Percentiles rank a stretch among this genome's conserved stretches.
Evolutionary conservation across 2,888 invertebrate species (phyloP).

Genomic region (Ornithoptera alexandrae): DNA sequence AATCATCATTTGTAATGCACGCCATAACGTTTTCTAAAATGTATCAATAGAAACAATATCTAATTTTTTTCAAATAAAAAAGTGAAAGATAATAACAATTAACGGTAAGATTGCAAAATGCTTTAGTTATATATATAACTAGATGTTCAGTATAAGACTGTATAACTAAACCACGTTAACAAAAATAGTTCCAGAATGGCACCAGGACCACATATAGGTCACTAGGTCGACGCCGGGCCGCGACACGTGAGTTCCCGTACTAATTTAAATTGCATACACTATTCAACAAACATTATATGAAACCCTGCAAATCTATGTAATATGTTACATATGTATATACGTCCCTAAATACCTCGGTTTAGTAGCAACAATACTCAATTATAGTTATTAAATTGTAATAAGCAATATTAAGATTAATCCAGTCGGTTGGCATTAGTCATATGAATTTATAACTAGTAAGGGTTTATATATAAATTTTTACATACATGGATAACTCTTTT

Average conservation of each 20-base stretch:
- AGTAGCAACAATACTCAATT: too few relatives aligned
- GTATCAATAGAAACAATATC: neutral
- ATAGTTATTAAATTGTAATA: too few relatives aligned
- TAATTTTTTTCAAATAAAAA: neutral
- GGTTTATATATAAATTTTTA: too few relatives aligned
- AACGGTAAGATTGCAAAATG: too few relatives aligned
- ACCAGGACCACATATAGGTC: slow-evolving; percentile 27
- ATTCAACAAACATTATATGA: too few relatives aligned
- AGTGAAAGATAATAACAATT: neutral
- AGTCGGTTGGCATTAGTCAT: too few relatives aligned
- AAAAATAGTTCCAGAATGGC: slow-evolving; percentile 11
- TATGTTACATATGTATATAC: too few relatives aligned
- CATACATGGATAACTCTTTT: too few relatives aligned
- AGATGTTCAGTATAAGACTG: neutral
- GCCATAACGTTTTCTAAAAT: neutral
- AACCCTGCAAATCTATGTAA: too few relatives aligned
- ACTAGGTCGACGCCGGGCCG: slow-evolving; percentile 31
- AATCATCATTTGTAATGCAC: neutral
- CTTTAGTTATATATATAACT: neutral
- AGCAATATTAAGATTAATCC: too few relatives aligned
- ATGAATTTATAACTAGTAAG: too few relatives aligned
- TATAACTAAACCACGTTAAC: slow-evolving; percentile 1
- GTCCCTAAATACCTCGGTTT: too few relatives aligned
- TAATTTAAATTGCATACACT: slow-evolving; percentile 6
- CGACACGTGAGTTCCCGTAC: slow-evolving; percentile 22